Conservation (phyloP, 2,888 invertebrate species). For the Augochlorella aurata region DNA sequence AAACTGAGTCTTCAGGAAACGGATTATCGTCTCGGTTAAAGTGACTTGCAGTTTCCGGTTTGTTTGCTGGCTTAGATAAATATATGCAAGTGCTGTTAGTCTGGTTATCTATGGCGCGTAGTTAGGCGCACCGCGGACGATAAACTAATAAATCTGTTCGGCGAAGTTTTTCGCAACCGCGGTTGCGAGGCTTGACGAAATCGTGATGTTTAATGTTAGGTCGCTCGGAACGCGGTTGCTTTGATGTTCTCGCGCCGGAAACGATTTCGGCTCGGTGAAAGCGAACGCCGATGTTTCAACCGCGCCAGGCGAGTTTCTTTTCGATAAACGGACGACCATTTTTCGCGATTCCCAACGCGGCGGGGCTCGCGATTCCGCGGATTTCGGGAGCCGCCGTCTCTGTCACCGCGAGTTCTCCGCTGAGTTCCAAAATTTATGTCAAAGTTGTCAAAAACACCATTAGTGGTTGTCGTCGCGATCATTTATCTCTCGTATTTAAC, state of each 20-base stretch:
- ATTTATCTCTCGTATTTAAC: no score
- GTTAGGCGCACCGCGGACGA: neutral
- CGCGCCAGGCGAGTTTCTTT: neutral
- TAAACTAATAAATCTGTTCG: neutral
- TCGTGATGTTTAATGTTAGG: neutral
- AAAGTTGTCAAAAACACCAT: no score
- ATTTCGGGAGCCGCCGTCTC: no score
- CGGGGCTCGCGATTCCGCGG: neutral
- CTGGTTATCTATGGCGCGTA: neutral
- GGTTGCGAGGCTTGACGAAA: slow-evolving; percentile 7
- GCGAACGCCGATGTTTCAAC: neutral
- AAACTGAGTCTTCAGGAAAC: neutral
- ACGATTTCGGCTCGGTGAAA: neutral
- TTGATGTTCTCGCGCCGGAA: neutral
- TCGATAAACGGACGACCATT: neutral
- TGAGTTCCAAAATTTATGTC: no score
- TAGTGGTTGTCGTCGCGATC: no score
- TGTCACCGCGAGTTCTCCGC: no score
- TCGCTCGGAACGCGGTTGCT: neutral
- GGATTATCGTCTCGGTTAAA: neutral
- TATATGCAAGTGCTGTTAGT: neutral
- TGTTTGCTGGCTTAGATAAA: neutral
- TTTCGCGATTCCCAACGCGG: neutral
- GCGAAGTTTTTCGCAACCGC: neutral
- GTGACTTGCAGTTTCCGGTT: neutral